Evolutionary conservation across 35 echinoderm and acorn worm genomes (phyloP).

Genomic region (Patiria miniata): DNA sequence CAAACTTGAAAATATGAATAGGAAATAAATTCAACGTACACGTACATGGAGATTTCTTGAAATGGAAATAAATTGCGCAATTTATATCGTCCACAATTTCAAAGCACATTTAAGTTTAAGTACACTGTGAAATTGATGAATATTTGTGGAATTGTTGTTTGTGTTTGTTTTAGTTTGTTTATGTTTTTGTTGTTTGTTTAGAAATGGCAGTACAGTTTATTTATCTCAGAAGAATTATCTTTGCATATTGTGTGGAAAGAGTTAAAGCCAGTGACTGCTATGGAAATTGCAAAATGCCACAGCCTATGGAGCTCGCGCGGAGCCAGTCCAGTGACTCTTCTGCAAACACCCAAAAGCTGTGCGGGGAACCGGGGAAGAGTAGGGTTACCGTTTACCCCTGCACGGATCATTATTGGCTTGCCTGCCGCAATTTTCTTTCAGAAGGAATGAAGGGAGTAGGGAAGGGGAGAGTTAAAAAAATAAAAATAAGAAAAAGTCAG

Average conservation of each 20-base stretch:
- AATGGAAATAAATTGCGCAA: too few relatives aligned
- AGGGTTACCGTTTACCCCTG: slow-evolving; percentile 3
- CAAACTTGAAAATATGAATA: too few relatives aligned
- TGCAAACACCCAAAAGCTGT: slow-evolving; percentile 2
- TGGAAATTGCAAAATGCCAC: background rate
- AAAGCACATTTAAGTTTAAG: too few relatives aligned
- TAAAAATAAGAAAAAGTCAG: background rate
- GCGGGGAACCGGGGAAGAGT: background rate
- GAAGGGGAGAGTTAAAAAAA: background rate
- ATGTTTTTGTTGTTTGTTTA: too few relatives aligned
- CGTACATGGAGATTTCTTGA: too few relatives aligned
- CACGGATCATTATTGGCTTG: slow-evolving; percentile 8
- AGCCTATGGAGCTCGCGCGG: background rate
- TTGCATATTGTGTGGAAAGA: background rate
- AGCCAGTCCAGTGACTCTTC: slow-evolving; percentile 6
- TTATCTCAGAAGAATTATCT: too few relatives aligned
- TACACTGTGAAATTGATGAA: too few relatives aligned
- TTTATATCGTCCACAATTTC: too few relatives aligned
- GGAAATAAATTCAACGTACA: too few relatives aligned
- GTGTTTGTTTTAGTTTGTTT: too few relatives aligned
- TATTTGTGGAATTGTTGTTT: too few relatives aligned
- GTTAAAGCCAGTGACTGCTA: background rate
- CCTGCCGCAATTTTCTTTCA: slow-evolving; percentile 16
- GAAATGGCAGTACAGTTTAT: too few relatives aligned
- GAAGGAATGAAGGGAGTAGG: background rate